Percentiles rank a stretch among this genome's conserved stretches.
These are phyloP conservation scores for Neoscelio sp. DNA, from an alignment of 2,888 invertebrate species.

Conservation along the genomic window DNA sequence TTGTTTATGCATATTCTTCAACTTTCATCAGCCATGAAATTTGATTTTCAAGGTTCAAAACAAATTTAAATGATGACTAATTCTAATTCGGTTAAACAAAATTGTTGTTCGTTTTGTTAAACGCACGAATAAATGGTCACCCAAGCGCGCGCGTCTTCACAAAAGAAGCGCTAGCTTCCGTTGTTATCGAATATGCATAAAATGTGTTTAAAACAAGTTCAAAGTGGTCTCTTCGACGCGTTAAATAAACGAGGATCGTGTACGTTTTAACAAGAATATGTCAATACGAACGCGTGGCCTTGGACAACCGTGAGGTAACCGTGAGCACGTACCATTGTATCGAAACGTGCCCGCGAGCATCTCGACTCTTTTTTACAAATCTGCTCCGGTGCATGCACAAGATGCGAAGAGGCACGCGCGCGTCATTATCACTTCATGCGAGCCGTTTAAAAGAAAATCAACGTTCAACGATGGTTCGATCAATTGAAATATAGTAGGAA, in stretches of 20 bases:
- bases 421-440: background rate
- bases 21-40: too few species aligned
- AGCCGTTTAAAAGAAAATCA: background rate
- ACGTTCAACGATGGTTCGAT: constrained; percentile 11
- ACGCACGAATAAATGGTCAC: background rate
- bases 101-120: constrained; percentile 1
- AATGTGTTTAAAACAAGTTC: constrained; percentile 62
- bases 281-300: constrained; percentile 79
- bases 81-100: too few species aligned
- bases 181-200: constrained; percentile 36
- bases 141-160: constrained; percentile 9
- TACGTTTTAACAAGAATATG: constrained; percentile 71
- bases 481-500: background rate
- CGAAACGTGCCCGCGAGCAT: constrained; percentile 72
- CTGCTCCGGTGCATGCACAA: constrained; percentile 13
- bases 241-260: constrained; percentile 71
- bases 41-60: too few species aligned
- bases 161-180: constrained; percentile 37
- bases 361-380: constrained; percentile 30
- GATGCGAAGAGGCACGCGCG: constrained; percentile 26
- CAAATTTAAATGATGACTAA: too few species aligned
- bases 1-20: too few species aligned
- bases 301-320: constrained; percentile 70
- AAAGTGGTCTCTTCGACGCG: constrained; percentile 28
- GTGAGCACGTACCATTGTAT: constrained; percentile 77